A percentile compares a stretch with the other conserved stretches of the same genome.
These are phyloP conservation scores for Drosophila varians DNA, from an alignment of 1,140 invertebrate species.

Conservation along the genomic window DNA sequence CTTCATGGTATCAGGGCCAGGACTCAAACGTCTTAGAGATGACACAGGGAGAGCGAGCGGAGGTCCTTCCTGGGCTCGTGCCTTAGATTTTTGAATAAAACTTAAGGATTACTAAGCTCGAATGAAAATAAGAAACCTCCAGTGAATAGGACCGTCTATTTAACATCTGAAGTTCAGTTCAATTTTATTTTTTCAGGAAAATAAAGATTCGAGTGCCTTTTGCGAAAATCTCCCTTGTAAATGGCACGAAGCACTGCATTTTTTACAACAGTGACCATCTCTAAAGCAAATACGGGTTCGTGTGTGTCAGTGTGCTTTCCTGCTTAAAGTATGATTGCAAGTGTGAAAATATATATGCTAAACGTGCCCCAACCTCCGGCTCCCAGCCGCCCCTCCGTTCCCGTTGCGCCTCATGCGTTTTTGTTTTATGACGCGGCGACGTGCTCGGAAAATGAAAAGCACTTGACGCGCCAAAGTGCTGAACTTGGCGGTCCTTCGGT, in stretches of 20 bases:
- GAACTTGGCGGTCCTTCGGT: constrained; percentile 64
- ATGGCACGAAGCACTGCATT: background rate
- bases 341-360: constrained; percentile 81
- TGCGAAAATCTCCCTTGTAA: background rate
- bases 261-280: constrained; percentile 29
- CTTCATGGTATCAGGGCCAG: constrained; percentile 7
- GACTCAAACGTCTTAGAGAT: constrained; percentile 19
- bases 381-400: constrained; percentile 20
- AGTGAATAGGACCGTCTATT: no score
- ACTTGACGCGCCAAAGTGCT: constrained; percentile 76
- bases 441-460: constrained; percentile 79
- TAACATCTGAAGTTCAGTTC: background rate
- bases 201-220: background rate
- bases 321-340: constrained; percentile 81
- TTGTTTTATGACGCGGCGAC: constrained; percentile 78
- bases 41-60: constrained; percentile 5
- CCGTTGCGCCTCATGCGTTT: constrained; percentile 60
- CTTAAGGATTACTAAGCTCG: no score
- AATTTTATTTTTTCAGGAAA: background rate
- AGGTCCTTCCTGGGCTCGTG: background rate
- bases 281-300: constrained; percentile 20
- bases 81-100: background rate
- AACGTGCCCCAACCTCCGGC: constrained; percentile 55
- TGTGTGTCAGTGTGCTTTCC: constrained; percentile 36
- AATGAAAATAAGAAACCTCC: no score